Evolutionary conservation across 2,888 invertebrate genomes (phyloP), one percentile per base, ranked within the genome.

Genomic region (Diarsia rubi): DNA sequence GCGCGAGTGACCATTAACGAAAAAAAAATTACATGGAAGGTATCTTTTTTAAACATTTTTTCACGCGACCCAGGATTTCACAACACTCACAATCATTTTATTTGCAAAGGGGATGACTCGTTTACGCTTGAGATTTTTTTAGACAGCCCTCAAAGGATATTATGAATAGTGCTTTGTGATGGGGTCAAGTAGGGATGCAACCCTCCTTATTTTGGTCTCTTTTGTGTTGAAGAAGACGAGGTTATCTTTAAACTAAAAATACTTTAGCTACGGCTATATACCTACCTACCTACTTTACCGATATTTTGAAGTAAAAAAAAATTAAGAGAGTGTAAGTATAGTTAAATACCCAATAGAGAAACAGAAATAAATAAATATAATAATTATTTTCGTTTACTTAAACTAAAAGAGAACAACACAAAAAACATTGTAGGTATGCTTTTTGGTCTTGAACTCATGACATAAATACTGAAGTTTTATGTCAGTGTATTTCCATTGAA

Each of bases 391-490:
- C 19, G 21, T 47, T 47, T 19, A 19, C 8, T 3, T 27, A 14
- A 42, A 60, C 37, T 37, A 60, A 12, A 37, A 11, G 21, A 37
- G 37, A 42, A n/a, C 8, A 6, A n/a, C 6, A 42, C 4, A 47
- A 44, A 2, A 60, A 59, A 49, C 14, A 0, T 4, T 37, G n/a
- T n/a, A n/a, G n/a, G n/a, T 2, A 14, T 45, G 3, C 19, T 57
- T 63, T 14, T 80, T 66, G 67, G 6, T 64, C 59, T 81, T 64
- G 81, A 81, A 75, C 62, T 78, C 45, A 45, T 45, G 49, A 21
- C 67, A 37, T 52, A 71, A 73, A 80, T 67, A 47, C 42, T 49
- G 2, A n/a, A 60, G 12, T 60, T 67, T 19, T 24, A 60, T 4
- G 21, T 42, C 37, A 1, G 24, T 71, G n/a, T 73, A 37, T 77